Evolutionary conservation across 2,797 vertebrate species (phyloP), one percentile per base, ranked within the genome.

Genomic region (Denticeps clupeoides): DNA sequence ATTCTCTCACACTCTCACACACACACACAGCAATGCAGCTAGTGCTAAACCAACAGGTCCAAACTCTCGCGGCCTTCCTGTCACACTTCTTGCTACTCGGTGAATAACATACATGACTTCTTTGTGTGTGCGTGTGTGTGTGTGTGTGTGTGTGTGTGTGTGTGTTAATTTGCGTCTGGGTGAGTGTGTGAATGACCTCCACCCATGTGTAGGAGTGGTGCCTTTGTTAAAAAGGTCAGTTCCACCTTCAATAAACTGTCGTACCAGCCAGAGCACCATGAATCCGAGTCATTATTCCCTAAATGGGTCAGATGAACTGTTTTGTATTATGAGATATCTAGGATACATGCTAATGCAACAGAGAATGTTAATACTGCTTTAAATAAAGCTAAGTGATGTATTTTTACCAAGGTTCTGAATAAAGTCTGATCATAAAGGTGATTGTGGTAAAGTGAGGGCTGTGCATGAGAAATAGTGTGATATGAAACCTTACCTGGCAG

Each of bases 401-500:
- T n/a, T n/a, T n/a, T n/a, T n/a, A n/a, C n/a, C n/a, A n/a, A n/a
- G n/a, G n/a, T n/a, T n/a, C n/a, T n/a, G n/a, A n/a, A n/a, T n/a
- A n/a, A n/a, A n/a, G n/a, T n/a, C n/a, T n/a, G n/a, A n/a, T n/a
- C n/a, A n/a, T n/a, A n/a, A n/a, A n/a, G n/a, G n/a, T n/a, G n/a
- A n/a, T n/a, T n/a, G n/a, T n/a, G n/a, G n/a, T n/a, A n/a, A n/a
- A n/a, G n/a, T n/a, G n/a, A n/a, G n/a, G n/a, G n/a, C n/a, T n/a
- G n/a, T n/a, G n/a, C n/a, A n/a, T n/a, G 6, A 35, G 2, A 3
- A 7, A 1, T 18, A 7, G 16, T 16, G 3, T 13, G 35, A 35
- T 2, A 3, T 19, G 16, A 2, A 38, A 4, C 9, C 4, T 10
- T 89, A 97, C 93, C 93, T 95, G 75, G 90, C 89, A 3, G 91